Conservation (phyloP, 92 coral and sea anemone species). For the Siderastrea siderea region DNA sequence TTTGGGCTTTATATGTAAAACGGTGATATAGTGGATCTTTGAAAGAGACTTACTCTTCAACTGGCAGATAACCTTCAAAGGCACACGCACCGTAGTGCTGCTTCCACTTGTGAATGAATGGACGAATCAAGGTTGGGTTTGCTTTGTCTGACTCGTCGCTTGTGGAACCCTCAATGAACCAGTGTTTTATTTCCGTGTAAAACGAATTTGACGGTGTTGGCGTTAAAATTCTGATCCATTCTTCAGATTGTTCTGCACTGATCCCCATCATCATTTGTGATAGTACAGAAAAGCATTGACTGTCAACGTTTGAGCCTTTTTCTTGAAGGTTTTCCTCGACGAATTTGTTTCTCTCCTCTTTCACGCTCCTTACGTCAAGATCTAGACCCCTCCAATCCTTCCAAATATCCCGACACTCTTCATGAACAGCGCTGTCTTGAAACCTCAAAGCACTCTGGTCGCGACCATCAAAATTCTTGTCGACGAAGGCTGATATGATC, state of each 20-base stretch:
- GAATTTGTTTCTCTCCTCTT: constrained; percentile 37
- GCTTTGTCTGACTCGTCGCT: constrained; percentile 19
- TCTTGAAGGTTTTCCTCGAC: background rate
- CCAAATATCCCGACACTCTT: constrained; percentile 66
- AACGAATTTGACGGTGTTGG: background rate
- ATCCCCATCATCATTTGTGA: constrained; percentile 8
- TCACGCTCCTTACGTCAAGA: constrained; percentile 42
- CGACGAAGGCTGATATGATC: constrained; percentile 25
- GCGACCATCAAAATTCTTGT: constrained; percentile 20
- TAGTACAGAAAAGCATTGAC: background rate
- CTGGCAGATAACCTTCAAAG: constrained; percentile 38
- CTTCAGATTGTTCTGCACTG: too few relatives aligned
- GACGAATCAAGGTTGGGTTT: constrained; percentile 70
- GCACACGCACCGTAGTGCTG: constrained; percentile 41
- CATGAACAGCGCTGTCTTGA: constrained; percentile 5
- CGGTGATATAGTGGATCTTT: too few relatives aligned
- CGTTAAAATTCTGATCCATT: background rate
- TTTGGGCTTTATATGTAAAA: too few relatives aligned
- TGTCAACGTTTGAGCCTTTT: background rate
- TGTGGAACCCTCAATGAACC: constrained; percentile 67
- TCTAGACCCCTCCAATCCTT: constrained; percentile 61
- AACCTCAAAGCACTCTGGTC: constrained; percentile 31
- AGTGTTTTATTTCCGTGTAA: constrained; percentile 48
- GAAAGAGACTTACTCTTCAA: constrained; percentile 26
- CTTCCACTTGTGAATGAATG: constrained; percentile 54